phyloP scores from a whole-genome alignment of 2,113 vertebrate species.

The Otocyon megalotis region DNA sequence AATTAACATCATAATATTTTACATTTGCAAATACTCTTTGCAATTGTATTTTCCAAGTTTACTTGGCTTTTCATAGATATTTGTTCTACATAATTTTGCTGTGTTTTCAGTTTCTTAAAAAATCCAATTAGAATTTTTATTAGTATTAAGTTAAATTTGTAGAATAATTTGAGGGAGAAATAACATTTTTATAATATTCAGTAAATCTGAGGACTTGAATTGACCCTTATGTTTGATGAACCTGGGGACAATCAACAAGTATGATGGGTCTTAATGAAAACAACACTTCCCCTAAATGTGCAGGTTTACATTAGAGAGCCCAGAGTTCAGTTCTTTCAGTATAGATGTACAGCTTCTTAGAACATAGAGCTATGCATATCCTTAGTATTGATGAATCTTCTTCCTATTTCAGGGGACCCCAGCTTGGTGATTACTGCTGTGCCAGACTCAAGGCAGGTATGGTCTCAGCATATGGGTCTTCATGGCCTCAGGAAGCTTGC shows the following conservation, averaged over 20 bases:
- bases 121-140: neutral
- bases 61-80: neutral
- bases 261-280: neutral
- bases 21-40: neutral
- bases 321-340: neutral
- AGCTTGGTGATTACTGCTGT: neutral
- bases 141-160: neutral
- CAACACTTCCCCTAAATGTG: neutral
- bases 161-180: neutral
- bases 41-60: neutral
- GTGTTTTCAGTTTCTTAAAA: slow-evolving; percentile 8
- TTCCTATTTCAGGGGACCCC: neutral
- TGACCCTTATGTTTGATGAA: neutral
- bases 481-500: neutral
- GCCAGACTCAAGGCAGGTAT: no score
- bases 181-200: neutral
- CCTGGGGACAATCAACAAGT: neutral
- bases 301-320: neutral
- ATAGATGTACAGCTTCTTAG: neutral
- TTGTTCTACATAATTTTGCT: neutral
- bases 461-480: no score
- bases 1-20: neutral
- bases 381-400: no score
- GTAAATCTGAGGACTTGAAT: neutral
- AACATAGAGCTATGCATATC: neutral